Percentiles rank a stretch among this genome's conserved stretches.
These are phyloP conservation scores for Nannobrachium achirus DNA, from an alignment of 2,113 vertebrate species.

Conservation along the genomic window DNA sequence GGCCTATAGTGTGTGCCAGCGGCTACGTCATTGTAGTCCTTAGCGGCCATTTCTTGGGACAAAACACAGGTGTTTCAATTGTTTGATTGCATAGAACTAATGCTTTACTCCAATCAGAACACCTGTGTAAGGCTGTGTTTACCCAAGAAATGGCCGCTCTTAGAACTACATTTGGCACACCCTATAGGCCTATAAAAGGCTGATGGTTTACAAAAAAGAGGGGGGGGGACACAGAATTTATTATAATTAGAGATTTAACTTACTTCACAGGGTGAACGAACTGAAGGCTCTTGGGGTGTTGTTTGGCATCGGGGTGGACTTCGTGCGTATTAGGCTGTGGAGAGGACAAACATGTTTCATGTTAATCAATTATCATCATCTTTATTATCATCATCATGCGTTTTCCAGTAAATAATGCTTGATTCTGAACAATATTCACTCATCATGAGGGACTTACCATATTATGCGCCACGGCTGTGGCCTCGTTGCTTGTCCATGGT, in stretches of 20 bases:
- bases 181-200: not conserved
- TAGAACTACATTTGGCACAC: too few species aligned
- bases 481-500: constrained; percentile 62
- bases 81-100: too few species aligned
- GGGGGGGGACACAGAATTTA: too few species aligned
- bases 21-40: too few species aligned
- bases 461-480: not conserved
- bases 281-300: constrained; percentile 70
- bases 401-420: not conserved
- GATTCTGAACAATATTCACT: not conserved
- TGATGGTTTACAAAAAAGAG: too few species aligned
- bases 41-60: too few species aligned
- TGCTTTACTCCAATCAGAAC: too few species aligned
- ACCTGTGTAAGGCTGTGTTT: too few species aligned
- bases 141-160: too few species aligned
- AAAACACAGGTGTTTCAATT: too few species aligned
- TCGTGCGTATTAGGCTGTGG: constrained; percentile 51
- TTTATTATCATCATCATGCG: constrained; percentile 1
- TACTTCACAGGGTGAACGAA: constrained; percentile 90
- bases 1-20: too few species aligned
- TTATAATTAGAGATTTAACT: constrained; percentile 42
- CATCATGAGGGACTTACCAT: constrained; percentile 34
- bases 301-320: constrained; percentile 17
- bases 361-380: constrained; percentile 4
- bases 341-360: constrained; percentile 30